Base-by-base conservation (phyloP, 2,797 vertebrate species). In the Melanogrammus aeglefinus region DNA sequence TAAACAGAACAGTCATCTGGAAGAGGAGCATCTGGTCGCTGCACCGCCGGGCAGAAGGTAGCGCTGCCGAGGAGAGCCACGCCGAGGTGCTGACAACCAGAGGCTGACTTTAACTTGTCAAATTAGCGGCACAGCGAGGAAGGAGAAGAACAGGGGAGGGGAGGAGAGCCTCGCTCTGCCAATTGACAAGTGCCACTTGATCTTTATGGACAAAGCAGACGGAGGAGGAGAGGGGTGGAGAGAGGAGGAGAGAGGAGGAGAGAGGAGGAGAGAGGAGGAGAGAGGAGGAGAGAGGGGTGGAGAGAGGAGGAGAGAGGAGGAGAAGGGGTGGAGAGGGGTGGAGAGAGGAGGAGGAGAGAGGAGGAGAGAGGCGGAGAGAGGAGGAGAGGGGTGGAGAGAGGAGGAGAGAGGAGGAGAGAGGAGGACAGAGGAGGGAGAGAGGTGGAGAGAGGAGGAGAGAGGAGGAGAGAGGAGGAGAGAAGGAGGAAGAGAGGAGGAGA, bases 41-140 rank as follows among this genome's bases (percentile, higher is more conserved):
- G 89, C 88, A 91, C 88, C 90, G 79, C 83, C 85, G 91, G 91
- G 90, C 90, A 90, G 90, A 89, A 92, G 90, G 91, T 18, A 91
- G 87, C 85, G 87, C 82, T 90, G 57, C 83, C 80, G 85, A 88
- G 90, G 86, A 66, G 63, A 27, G 63, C 9, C n/a, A 88, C 84
- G 87, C 87, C 75, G 88, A 88, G 90, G 88, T 89, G 85, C 82
- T 83, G 83, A 89, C 88, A 91, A 92, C 91, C 90, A 90, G 10
- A 66, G 87, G 92, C 89, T 88, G 90, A 93, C 89, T 93, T 91
- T 93, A 92, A 92, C 91, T 92, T 92, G 91, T 94, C 94, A 94
- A 93, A 94, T 94, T 94, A 93, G 91, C 83, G 85, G 86, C 87
- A 85, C 82, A 90, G 86, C 87, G 87, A 89, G 85, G 79, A 77